A percentile compares a stretch with the other conserved stretches of the same genome.
phyloP scores from a whole-genome alignment of 2,888 invertebrate genomes.

The Oxycera nigricornis region DNA sequence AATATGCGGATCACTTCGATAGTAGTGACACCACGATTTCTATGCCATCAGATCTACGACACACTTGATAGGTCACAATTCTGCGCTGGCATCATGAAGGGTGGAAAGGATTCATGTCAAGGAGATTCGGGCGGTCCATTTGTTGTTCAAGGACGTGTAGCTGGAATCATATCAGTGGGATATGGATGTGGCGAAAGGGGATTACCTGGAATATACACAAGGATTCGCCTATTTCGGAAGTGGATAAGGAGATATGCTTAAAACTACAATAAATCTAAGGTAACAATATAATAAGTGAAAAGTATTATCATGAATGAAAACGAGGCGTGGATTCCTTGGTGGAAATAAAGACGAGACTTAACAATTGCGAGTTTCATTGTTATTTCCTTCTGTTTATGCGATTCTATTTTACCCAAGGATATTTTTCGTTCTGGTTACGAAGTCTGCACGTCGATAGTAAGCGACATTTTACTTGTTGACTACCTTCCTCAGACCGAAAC shows the following conservation, averaged over 20 bases:
- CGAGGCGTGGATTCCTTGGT: too few relatives aligned
- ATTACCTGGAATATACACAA: slow-evolving; percentile 59
- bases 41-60: not conserved
- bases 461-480: too few relatives aligned
- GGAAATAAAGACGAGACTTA: too few relatives aligned
- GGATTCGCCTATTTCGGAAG: slow-evolving; percentile 49
- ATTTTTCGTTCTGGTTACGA: too few relatives aligned
- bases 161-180: slow-evolving; percentile 57
- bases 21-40: not conserved
- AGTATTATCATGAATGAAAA: too few relatives aligned
- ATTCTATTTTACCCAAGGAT: too few relatives aligned
- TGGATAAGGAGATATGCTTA: slow-evolving; percentile 1
- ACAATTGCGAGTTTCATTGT: too few relatives aligned
- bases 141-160: slow-evolving; percentile 48
- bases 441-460: too few relatives aligned
- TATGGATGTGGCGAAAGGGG: slow-evolving; percentile 58
- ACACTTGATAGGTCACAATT: not conserved
- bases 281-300: too few relatives aligned
- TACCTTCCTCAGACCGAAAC: too few relatives aligned
- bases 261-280: too few relatives aligned
- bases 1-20: not conserved
- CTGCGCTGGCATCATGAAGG: slow-evolving; percentile 28
- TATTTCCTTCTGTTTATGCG: too few relatives aligned
- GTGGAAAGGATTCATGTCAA: slow-evolving; percentile 16
- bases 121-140: slow-evolving; percentile 47